Evolutionary conservation across 2,113 vertebrate genomes (phyloP).

Genomic region (Python bivittatus): DNA sequence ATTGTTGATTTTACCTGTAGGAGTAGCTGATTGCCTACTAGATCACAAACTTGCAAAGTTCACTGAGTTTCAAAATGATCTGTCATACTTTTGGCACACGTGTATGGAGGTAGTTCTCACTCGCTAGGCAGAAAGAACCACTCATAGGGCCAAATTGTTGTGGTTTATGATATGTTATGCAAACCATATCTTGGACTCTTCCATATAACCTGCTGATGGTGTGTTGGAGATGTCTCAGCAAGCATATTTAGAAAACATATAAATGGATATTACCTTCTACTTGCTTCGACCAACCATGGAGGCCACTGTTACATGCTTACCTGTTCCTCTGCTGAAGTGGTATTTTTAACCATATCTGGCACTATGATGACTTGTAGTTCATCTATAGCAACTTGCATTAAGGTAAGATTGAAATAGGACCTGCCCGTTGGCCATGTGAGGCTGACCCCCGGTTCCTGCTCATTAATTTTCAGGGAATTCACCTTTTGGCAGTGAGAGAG

Average conservation of each 20-base stretch:
- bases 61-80: not conserved
- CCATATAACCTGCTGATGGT: not conserved
- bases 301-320: not conserved
- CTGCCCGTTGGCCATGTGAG: too few species aligned
- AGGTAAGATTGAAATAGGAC: too few species aligned
- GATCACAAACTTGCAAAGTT: not conserved
- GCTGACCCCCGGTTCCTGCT: too few species aligned
- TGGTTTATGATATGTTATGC: not conserved
- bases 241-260: not conserved
- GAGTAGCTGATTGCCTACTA: not conserved
- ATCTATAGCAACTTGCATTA: too few species aligned
- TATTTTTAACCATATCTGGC: not conserved
- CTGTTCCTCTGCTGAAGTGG: not conserved
- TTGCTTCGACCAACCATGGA: not conserved
- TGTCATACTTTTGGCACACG: not conserved
- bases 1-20: not conserved
- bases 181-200: not conserved
- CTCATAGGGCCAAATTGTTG: not conserved
- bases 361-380: too few species aligned
- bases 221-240: not conserved
- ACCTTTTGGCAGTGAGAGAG: too few species aligned
- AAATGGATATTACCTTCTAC: not conserved
- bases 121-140: not conserved
- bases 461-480: too few species aligned
- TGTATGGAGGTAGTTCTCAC: not conserved